Evolutionary conservation across 92 coral and sea anemone species (phyloP).

Genomic region (Phymanthus crucifer): DNA sequence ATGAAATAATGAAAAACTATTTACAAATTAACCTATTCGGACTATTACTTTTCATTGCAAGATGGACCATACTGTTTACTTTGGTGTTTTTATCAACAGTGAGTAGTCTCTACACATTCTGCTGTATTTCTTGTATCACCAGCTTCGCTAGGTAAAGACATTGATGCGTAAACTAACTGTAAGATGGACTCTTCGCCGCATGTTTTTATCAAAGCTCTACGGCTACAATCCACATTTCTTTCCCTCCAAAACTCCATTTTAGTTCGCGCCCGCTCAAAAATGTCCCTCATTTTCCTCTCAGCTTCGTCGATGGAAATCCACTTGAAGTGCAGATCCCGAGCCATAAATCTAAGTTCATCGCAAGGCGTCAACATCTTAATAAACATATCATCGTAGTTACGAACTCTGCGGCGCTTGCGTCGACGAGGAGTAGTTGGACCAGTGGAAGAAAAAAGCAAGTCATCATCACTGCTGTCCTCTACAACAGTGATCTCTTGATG

Average conservation of each 20-base stretch:
- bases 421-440: too few species aligned
- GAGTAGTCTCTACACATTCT: too few species aligned
- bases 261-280: not conserved
- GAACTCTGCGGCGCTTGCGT: not conserved
- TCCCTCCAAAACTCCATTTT: not conserved
- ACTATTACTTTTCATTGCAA: too few species aligned
- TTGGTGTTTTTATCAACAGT: too few species aligned
- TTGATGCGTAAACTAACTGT: not conserved
- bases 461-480: not conserved
- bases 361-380: slow-evolving; percentile 3
- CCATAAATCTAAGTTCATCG: slow-evolving; percentile 13
- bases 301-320: slow-evolving; percentile 12
- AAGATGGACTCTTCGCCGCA: not conserved
- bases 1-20: not conserved
- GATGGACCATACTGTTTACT: too few species aligned
- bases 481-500: not conserved
- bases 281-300: not conserved
- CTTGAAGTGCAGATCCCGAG: slow-evolving; percentile 15
- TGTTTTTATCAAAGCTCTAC: not conserved
- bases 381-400: not conserved
- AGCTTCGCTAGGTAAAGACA: not conserved
- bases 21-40: too few species aligned
- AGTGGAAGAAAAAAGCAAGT: not conserved
- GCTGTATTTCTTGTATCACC: not conserved
- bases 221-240: slow-evolving; percentile 11